Evolutionary conservation across 2,797 vertebrate species (phyloP), one percentile per base, ranked within the genome.

Genomic region (Sebastes cheni): DNA sequence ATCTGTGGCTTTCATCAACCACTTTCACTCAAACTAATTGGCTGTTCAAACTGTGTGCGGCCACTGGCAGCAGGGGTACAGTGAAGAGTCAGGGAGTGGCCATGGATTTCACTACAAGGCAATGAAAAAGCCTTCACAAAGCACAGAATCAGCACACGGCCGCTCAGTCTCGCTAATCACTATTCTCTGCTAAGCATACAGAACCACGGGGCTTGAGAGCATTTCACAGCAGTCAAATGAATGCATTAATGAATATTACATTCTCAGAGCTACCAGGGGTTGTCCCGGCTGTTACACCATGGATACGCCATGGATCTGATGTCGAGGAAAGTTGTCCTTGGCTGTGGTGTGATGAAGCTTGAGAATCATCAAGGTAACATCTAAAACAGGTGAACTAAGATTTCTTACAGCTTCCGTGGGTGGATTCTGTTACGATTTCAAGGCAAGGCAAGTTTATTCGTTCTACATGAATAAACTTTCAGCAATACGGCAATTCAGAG

Each of bases 231-330:
- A 86, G 82, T 85, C 75, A 62, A 74, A 83, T 8, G 58, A 81
- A 84, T 74, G 29, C 55, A 79, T 80, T 82, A 81, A 93, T 93
- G 83, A 90, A 89, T 90, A 79, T 79, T 81, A 75, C 66, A 83
- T 86, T 85, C 76, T 60, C 22, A 1, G 55, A 59, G 76, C 79
- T 67, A 76, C 36, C 60, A 81, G 75, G 61, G 65, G 34, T 80
- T 72, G 39, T 81, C 34, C 67, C 77, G 39, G 42, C 36, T 80
- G 60, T 54, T 68, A 67, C 34, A 74, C 55, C 30, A 59, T 20
- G 27, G 62, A 54, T 72, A 52, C 56, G 60, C 16, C 39, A 42
- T 42, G 39, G 39, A 84, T 82, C 74, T 56, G 56, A 81, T 82
- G 68, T 67, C 50, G 16, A 29, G 27, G 69, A 83, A 85, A 68